These are phyloP conservation scores for Phasianus colchicus DNA, from an alignment of 2,113 vertebrate species.

Conservation along the genomic window DNA sequence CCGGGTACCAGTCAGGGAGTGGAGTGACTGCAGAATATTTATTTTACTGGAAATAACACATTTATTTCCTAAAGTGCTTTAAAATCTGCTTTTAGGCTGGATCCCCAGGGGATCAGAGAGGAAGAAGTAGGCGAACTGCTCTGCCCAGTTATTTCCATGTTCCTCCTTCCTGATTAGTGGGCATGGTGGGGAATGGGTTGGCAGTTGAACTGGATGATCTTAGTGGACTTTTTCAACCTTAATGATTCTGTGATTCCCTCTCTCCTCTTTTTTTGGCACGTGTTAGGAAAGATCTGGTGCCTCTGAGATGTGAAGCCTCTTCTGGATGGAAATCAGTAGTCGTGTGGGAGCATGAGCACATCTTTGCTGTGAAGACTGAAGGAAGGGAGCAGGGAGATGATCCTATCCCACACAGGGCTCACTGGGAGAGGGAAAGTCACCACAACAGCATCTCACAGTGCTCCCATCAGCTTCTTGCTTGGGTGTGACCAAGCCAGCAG, in stretches of 20 bases:
- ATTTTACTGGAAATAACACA: neutral
- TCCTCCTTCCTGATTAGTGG: neutral
- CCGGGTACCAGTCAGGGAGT: neutral
- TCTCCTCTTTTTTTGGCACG: neutral
- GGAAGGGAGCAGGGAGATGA: neutral
- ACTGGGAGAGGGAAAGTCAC: neutral
- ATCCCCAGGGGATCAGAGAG: neutral
- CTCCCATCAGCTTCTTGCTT: neutral
- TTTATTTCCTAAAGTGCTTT: neutral
- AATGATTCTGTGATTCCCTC: too few relatives aligned
- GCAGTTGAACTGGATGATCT: too few relatives aligned
- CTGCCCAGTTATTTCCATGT: neutral
- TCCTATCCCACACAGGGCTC: neutral
- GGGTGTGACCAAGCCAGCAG: neutral
- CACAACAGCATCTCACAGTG: neutral
- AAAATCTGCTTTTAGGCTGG: neutral
- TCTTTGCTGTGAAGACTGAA: accelerated
- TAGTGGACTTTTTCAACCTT: too few relatives aligned
- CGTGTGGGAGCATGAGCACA: neutral
- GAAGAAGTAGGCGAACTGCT: neutral
- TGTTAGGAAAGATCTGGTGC: neutral
- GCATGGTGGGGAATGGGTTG: too few relatives aligned
- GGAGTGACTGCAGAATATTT: neutral
- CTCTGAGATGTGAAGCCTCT: neutral
- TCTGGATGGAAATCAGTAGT: neutral